phyloP scores from a whole-genome alignment of 2,113 vertebrate species.

The Tetrao urogallus region DNA sequence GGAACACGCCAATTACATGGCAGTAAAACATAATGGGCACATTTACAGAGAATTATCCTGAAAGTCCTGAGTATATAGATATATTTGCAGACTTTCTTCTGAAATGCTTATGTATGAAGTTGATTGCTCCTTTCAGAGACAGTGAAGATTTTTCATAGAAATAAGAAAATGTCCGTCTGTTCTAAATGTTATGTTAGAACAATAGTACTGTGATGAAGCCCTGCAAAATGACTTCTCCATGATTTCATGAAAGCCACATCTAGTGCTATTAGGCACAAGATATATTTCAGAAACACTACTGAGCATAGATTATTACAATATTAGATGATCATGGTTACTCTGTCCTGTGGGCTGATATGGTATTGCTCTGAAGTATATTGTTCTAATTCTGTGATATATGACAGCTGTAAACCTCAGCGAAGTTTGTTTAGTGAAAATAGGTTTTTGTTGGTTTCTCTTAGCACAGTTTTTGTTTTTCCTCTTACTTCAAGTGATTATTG shows the following conservation, averaged over 20 bases:
- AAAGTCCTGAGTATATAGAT: too few relatives aligned
- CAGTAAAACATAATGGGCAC: not conserved
- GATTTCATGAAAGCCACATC: not conserved
- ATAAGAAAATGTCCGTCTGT: not conserved
- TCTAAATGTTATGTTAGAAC: not conserved
- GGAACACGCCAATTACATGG: not conserved
- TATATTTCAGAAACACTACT: not conserved
- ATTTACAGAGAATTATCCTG: not conserved
- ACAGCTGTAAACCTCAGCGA: not conserved
- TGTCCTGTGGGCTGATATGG: not conserved
- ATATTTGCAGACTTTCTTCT: not conserved
- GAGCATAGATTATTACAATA: not conserved
- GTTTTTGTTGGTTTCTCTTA: not conserved
- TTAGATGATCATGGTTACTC: not conserved
- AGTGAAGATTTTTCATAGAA: not conserved
- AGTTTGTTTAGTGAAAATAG: not conserved
- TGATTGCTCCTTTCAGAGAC: not conserved
- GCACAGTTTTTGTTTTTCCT: accelerated
- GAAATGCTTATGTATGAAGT: not conserved
- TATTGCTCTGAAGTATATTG: not conserved
- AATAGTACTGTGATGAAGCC: not conserved
- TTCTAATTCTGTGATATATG: not conserved
- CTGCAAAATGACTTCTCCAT: not conserved
- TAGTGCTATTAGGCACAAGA: not conserved
- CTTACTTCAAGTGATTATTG: not conserved